Evolutionary conservation across 2,888 invertebrate genomes (phyloP).

Genomic region (Melikaiella ostensackeni): DNA sequence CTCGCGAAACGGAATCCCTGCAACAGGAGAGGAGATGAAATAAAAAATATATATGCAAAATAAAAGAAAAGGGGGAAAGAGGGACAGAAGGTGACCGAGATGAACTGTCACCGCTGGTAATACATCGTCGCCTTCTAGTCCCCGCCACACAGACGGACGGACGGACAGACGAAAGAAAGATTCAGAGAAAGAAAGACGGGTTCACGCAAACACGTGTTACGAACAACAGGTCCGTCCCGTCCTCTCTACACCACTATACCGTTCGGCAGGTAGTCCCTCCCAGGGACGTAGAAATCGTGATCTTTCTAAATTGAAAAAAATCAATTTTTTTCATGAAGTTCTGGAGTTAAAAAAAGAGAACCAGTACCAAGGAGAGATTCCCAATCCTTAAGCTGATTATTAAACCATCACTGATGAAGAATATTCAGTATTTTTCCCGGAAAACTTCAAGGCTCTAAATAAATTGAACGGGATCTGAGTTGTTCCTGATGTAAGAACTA

Average conservation of each 20-base stretch:
- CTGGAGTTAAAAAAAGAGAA: background rate
- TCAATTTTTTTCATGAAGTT: background rate
- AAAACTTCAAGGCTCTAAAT: no score
- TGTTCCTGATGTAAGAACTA: no score
- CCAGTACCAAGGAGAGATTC: background rate
- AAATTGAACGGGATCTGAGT: no score
- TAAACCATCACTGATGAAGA: no score
- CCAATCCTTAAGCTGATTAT: no score
- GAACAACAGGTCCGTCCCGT: slow-evolving; percentile 69
- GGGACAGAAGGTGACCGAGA: slow-evolving; percentile 63
- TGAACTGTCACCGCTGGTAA: slow-evolving; percentile 75
- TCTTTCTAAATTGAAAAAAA: background rate
- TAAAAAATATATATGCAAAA: slow-evolving; percentile 7
- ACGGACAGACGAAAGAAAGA: slow-evolving; percentile 44
- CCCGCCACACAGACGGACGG: slow-evolving; percentile 55
- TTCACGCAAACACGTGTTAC: slow-evolving; percentile 76
- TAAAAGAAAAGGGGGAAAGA: slow-evolving; percentile 38
- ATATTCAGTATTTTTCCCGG: no score
- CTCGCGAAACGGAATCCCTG: slow-evolving; percentile 55
- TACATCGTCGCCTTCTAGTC: slow-evolving; percentile 74
- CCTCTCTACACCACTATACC: slow-evolving; percentile 42
- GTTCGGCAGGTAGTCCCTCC: slow-evolving; percentile 28
- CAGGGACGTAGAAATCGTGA: slow-evolving; percentile 27
- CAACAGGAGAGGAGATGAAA: slow-evolving; percentile 53
- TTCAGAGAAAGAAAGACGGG: slow-evolving; percentile 56